Evolutionary conservation across 2,888 invertebrate species (phyloP).

Genomic region (Dastarcus helophoroides): DNA sequence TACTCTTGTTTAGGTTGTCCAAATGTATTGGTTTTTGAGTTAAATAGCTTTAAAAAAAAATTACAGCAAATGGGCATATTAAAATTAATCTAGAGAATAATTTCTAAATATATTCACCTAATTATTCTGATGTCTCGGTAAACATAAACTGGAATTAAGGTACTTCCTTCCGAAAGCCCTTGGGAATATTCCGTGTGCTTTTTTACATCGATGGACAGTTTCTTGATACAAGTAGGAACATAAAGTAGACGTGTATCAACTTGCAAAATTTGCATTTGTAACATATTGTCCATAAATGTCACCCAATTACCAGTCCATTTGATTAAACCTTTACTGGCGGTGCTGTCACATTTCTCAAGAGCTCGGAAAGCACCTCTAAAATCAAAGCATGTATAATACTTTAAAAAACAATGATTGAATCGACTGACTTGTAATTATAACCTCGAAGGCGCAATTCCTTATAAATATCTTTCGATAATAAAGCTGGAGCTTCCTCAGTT

Average conservation of each 20-base stretch:
- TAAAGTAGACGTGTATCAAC: slow-evolving; percentile 55
- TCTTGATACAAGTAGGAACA: slow-evolving; percentile 51
- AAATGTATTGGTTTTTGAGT: too few species aligned
- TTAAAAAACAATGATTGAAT: too few species aligned
- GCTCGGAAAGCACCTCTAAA: slow-evolving; percentile 20
- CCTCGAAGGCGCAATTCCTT: too few species aligned
- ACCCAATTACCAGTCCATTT: slow-evolving; percentile 56
- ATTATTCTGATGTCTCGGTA: slow-evolving; percentile 32
- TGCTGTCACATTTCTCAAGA: slow-evolving; percentile 17
- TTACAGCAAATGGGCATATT: too few species aligned
- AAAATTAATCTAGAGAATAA: too few species aligned
- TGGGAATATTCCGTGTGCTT: slow-evolving; percentile 20
- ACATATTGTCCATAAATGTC: slow-evolving; percentile 77
- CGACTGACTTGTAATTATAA: too few species aligned
- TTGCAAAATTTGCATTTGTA: slow-evolving; percentile 61
- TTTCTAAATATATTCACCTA: too few species aligned
- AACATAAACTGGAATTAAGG: slow-evolving; percentile 29
- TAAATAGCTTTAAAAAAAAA: too few species aligned
- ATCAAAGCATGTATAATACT: slow-evolving; percentile 1
- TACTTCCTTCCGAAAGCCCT: slow-evolving; percentile 7
- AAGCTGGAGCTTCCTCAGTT: background rate
- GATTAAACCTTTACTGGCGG: slow-evolving; percentile 16
- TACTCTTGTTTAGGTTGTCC: too few species aligned
- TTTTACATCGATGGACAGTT: slow-evolving; percentile 39
- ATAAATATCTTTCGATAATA: slow-evolving; percentile 35